Base-by-base conservation (phyloP, 2,113 vertebrate species). In the Bubalus kerabau region DNA sequence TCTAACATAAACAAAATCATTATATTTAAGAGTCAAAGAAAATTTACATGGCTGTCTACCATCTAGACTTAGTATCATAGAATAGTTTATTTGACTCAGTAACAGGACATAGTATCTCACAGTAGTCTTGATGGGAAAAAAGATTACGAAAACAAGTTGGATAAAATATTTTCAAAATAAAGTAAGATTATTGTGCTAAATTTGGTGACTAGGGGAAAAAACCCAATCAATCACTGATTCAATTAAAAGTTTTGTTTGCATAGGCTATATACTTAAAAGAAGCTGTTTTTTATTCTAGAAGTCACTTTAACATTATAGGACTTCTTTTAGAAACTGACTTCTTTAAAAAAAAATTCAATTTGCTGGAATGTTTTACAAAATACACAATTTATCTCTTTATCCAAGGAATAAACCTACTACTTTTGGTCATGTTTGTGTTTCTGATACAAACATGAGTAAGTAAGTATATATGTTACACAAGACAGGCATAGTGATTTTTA, bases 241-340 rank as follows among this genome's bases (percentile, higher is more conserved):
- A 97, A 64, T 50, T 76, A 96, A 86, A 87, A 92, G 48, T 43
- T 86, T 83, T 95, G 28, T 85, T 90, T 97, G 48, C 26, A 90
- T 67, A 94, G 60, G n/a, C 26, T 43, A 8, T 48, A 84, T 92
- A 90, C 46, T 91, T 85, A 97, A 88, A 91, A 87, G 50, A 95
- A 93, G 13, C 16, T 91, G 19, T 43, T 43, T 93, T 85, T 87
- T 96, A 88, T 81, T 81, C 43, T 94, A 43, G 57, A 82, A 36
- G 15, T 59, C 17, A 95, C 16, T 84, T 57, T 57, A 89, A 28
- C 5, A 8, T 80, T 81, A 56, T 64, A 76, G 4, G 26, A 95
- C 32, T 96, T 97, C 62, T 60, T 96, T 97, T 80, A 90, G 74
- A 95, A 94, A 90, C 16, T 56, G 3, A 82, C 43, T 95, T 96